Evolutionary conservation across 2,113 vertebrate species (phyloP).

Genomic region (Apus apus): DNA sequence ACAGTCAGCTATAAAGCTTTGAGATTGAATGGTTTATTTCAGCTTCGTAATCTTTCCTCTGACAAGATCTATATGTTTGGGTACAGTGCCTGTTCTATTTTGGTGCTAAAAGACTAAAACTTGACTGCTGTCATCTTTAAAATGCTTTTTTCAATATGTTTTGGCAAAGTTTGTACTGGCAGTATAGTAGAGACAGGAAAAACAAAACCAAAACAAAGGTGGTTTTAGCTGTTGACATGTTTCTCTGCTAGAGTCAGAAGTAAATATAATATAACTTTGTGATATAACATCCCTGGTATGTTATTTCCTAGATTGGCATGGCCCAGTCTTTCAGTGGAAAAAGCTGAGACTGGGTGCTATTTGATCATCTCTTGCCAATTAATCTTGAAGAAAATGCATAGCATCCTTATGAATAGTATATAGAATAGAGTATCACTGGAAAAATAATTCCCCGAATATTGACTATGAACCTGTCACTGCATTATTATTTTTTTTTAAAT

Average conservation of each 20-base stretch:
- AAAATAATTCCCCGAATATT: not conserved
- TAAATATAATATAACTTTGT: not conserved
- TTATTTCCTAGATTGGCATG: not conserved
- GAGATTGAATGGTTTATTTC: not conserved
- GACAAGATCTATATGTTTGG: not conserved
- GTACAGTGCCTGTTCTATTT: not conserved
- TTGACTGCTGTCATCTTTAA: not conserved
- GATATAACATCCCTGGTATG: not conserved
- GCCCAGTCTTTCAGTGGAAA: not conserved
- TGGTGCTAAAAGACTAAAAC: not conserved
- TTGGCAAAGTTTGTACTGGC: not conserved
- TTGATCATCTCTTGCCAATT: not conserved
- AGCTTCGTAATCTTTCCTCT: not conserved
- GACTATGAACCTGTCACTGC: not conserved
- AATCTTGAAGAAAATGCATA: not conserved
- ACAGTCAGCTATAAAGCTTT: not conserved
- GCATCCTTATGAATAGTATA: not conserved
- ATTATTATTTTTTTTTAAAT: not conserved
- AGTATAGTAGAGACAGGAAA: not conserved
- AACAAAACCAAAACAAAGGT: not conserved
- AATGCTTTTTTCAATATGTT: not conserved
- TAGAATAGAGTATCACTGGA: not conserved
- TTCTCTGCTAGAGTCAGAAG: not conserved
- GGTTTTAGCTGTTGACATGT: not conserved
- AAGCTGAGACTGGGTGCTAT: not conserved